These are phyloP conservation scores for Lophochroa leadbeateri DNA, from an alignment of 2,113 vertebrate genomes.

Conservation along the genomic window DNA sequence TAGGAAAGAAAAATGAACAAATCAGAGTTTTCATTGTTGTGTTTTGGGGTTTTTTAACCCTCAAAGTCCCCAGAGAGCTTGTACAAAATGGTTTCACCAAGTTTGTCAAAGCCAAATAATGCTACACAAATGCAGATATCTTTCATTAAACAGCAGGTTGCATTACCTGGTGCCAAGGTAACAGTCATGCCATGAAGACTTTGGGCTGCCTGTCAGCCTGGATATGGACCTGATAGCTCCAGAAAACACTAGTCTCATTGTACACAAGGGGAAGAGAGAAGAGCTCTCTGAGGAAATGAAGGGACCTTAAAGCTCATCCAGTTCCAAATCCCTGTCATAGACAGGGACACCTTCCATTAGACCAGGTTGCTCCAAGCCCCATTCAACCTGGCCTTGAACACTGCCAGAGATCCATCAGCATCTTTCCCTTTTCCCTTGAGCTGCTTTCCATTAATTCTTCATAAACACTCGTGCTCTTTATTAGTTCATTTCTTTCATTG, in stretches of 20 bases:
- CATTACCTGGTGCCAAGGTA: neutral
- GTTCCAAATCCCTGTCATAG: neutral
- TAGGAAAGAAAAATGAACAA: neutral
- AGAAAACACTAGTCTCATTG: rapidly evolving
- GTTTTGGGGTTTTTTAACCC: neutral
- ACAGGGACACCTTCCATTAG: neutral
- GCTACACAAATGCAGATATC: neutral
- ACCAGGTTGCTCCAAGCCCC: neutral
- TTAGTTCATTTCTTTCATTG: neutral
- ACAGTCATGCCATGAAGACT: neutral
- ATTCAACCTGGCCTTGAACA: neutral
- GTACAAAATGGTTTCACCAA: neutral
- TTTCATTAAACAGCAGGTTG: neutral
- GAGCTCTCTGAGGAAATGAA: neutral
- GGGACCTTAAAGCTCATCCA: neutral
- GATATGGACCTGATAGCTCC: rapidly evolving
- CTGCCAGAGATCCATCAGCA: neutral
- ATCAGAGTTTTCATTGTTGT: neutral
- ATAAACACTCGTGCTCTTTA: neutral
- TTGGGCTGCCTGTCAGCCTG: neutral
- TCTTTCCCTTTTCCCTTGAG: neutral
- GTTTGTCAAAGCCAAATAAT: neutral
- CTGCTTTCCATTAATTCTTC: neutral
- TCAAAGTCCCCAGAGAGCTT: neutral
- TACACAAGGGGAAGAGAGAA: neutral